Conservation (phyloP, 2,113 vertebrate species). For the Triplophysa dalaica region DNA sequence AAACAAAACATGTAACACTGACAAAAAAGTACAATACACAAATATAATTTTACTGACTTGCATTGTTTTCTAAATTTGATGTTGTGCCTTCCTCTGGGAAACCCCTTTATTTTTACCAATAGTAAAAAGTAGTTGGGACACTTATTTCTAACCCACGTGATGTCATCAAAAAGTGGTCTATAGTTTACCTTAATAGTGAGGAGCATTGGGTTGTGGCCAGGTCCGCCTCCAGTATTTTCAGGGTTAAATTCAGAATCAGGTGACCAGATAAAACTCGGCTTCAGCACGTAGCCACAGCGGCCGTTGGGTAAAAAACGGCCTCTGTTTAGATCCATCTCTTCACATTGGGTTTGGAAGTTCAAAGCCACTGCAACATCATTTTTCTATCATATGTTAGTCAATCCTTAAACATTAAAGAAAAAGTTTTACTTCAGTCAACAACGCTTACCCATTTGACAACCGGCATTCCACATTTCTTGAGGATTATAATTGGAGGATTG, state of each 20-base stretch:
- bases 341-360: slow-evolving; percentile 92
- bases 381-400: background rate
- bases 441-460: slow-evolving; percentile 90
- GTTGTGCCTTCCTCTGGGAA: too few relatives aligned
- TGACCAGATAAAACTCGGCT: slow-evolving; percentile 80
- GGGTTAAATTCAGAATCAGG: slow-evolving; percentile 76
- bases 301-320: slow-evolving; percentile 89
- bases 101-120: too few relatives aligned
- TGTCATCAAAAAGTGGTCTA: background rate
- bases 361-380: slow-evolving; percentile 81
- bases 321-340: slow-evolving; percentile 90
- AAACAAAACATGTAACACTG: too few relatives aligned
- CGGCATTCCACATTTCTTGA: slow-evolving; percentile 95
- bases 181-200: slow-evolving; percentile 75
- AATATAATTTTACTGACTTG: too few relatives aligned
- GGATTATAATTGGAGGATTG: slow-evolving; percentile 95
- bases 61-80: background rate
- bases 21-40: too few relatives aligned
- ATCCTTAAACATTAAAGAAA: background rate
- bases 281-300: slow-evolving; percentile 83
- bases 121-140: too few relatives aligned
- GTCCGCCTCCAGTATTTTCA: slow-evolving; percentile 73
- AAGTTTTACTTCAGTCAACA: background rate
- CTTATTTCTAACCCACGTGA: too few relatives aligned
- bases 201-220: slow-evolving; percentile 69